phyloP scores from a whole-genome alignment of 2,888 invertebrate genomes.

The Tenodera sinensis region DNA sequence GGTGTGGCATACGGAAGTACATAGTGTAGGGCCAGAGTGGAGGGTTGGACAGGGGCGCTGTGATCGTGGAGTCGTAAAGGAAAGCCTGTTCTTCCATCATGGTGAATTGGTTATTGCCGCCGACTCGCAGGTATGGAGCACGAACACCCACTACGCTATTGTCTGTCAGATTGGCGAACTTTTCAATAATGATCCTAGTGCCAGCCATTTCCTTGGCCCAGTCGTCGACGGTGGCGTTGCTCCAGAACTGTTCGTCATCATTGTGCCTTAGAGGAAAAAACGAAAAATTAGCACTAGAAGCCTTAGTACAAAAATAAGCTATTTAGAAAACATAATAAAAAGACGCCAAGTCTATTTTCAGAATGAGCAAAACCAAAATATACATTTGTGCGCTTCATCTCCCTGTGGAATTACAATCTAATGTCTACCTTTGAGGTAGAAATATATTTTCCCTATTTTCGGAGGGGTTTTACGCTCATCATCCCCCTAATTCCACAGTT shows the following conservation, averaged over 20 bases:
- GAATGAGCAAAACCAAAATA: background rate
- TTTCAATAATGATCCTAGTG: slow-evolving; percentile 85
- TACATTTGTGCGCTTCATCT: too few species aligned
- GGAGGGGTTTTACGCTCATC: too few species aligned
- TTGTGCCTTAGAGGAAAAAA: slow-evolving; percentile 62
- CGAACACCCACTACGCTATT: slow-evolving; percentile 89
- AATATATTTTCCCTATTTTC: too few species aligned
- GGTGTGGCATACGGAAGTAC: slow-evolving; percentile 95
- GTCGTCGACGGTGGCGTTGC: slow-evolving; percentile 84
- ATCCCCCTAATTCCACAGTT: too few species aligned
- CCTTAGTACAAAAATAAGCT: background rate
- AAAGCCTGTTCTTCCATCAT: slow-evolving; percentile 97
- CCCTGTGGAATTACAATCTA: too few species aligned
- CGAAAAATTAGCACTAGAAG: background rate
- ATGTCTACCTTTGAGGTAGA: too few species aligned
- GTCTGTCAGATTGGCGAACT: slow-evolving; percentile 84
- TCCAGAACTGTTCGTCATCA: slow-evolving; percentile 89
- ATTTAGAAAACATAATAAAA: background rate
- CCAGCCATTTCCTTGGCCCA: slow-evolving; percentile 96
- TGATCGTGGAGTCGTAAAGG: slow-evolving; percentile 92
- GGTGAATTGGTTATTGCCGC: slow-evolving; percentile 93
- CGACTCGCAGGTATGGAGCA: slow-evolving; percentile 85
- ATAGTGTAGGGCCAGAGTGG: slow-evolving; percentile 98
- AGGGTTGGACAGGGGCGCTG: slow-evolving; percentile 84
- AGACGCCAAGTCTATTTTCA: background rate